These are phyloP conservation scores for Drosophila prosaltans DNA, from an alignment of 1,140 invertebrate species.

Conservation along the genomic window DNA sequence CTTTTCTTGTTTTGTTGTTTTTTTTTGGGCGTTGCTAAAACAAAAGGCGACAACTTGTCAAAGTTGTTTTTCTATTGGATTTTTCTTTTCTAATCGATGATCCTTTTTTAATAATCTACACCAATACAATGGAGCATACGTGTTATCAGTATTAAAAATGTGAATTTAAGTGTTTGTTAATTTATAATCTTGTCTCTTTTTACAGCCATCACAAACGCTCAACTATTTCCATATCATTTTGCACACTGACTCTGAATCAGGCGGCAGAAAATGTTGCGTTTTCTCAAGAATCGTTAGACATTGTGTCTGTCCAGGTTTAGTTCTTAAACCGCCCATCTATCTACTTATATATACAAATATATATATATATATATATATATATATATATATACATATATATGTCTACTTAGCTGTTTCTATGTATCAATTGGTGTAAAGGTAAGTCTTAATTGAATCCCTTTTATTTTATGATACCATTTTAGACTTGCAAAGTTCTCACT, in stretches of 20 bases:
- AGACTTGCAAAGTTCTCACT: conserved; percentile 68
- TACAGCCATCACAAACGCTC: conserved; percentile 50
- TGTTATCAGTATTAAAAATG: conserved; percentile 36
- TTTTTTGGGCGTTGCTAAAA: conserved; percentile 42
- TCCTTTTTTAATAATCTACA: conserved; percentile 6
- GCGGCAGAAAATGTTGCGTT: conserved; percentile 67
- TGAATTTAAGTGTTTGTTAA: conserved; percentile 45
- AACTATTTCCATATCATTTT: conserved; percentile 61
- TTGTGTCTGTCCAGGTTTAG: conserved; percentile 37
- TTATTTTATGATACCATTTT: conserved; percentile 14
- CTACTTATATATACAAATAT: conserved; percentile 34
- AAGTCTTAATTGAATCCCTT: conserved; percentile 33
- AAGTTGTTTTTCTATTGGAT: conserved; percentile 41
- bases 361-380: conserved; percentile 11
- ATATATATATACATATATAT: conserved; percentile 32
- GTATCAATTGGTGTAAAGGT: conserved; percentile 62
- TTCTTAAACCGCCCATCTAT: conserved; percentile 52
- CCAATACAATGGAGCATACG: conserved; percentile 68
- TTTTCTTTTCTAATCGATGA: conserved; percentile 38
- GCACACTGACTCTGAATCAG: conserved; percentile 45
- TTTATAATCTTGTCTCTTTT: conserved; percentile 37
- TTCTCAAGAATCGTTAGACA: conserved; percentile 71
- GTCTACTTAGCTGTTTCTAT: conserved; percentile 34
- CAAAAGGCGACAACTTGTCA: conserved; percentile 59
- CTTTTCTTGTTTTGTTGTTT: conserved; percentile 25